These are phyloP conservation scores for Leptestheria dahalacensis DNA, from an alignment of 1,140 invertebrate species.

Conservation along the genomic window DNA sequence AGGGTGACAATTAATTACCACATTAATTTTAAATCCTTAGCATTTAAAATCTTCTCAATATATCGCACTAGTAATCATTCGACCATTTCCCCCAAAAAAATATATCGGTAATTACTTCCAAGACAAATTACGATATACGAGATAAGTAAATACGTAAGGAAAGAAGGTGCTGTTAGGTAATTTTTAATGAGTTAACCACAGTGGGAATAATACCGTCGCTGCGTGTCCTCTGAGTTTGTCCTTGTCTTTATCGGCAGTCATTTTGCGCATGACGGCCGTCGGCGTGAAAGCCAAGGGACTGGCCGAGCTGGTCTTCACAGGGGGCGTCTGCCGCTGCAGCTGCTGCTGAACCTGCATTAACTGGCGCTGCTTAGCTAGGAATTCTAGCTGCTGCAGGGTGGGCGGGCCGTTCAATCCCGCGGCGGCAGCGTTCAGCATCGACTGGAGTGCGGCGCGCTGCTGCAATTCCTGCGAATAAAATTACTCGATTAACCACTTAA, in stretches of 20 bases:
- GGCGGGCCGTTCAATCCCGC: background rate
- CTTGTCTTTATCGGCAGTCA: conserved; percentile 73
- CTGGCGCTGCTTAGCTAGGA: conserved; percentile 20
- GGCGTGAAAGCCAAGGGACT: conserved; percentile 59
- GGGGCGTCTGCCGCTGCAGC: conserved; percentile 22
- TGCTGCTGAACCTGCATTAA: conserved; percentile 29
- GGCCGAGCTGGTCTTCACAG: background rate
- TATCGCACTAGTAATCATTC: too few species aligned
- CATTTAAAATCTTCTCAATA: too few species aligned
- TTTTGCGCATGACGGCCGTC: conserved; percentile 76
- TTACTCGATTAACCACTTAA: too few species aligned
- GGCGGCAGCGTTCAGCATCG: background rate
- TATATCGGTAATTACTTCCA: too few species aligned
- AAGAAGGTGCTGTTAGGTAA: background rate
- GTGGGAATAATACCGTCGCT: background rate
- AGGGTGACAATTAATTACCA: too few species aligned
- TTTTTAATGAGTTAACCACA: background rate
- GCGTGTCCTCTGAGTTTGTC: conserved; percentile 9
- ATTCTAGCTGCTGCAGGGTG: background rate
- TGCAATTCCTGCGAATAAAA: background rate
- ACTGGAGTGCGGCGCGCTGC: background rate
- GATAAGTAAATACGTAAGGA: background rate
- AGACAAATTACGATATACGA: background rate
- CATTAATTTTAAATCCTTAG: too few species aligned
- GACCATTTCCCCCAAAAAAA: too few species aligned